phyloP scores from a whole-genome alignment of 2,888 invertebrate genomes.

The Taenaris catops region DNA sequence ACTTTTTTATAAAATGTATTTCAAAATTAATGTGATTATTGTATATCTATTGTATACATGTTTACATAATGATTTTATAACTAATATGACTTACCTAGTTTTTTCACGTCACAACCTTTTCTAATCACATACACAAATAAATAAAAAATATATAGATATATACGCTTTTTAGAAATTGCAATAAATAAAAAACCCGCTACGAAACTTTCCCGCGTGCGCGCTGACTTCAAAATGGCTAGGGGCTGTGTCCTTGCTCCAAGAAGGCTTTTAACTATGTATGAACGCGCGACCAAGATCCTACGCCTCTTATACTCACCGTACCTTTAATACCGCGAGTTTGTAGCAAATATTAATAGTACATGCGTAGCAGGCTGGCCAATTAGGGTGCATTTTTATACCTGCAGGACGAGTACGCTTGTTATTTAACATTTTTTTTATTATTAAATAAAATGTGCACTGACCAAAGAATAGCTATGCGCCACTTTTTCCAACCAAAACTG shows the following conservation, averaged over 20 bases:
- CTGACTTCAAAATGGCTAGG: slow-evolving; percentile 66
- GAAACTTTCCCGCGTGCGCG: slow-evolving; percentile 46
- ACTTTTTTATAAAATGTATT: no score
- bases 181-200: slow-evolving; percentile 16
- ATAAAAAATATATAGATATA: slow-evolving; percentile 2
- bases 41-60: no score
- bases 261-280: slow-evolving; percentile 70
- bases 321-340: slow-evolving; percentile 26
- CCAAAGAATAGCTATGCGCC: no score
- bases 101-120: not conserved
- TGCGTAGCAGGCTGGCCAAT: slow-evolving; percentile 19
- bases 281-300: slow-evolving; percentile 51
- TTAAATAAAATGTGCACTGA: no score
- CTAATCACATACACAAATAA: slow-evolving; percentile 2
- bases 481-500: no score
- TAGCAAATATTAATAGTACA: slow-evolving; percentile 28
- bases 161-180: slow-evolving; percentile 4
- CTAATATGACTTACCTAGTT: slow-evolving; percentile 5
- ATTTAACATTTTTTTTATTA: slow-evolving; percentile 7
- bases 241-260: slow-evolving; percentile 72
- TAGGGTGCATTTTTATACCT: slow-evolving; percentile 19
- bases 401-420: slow-evolving; percentile 9
- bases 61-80: no score
- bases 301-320: slow-evolving; percentile 63
- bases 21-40: no score